phyloP scores from a whole-genome alignment of 1,140 invertebrate species.

The Drosophila willistoni region DNA sequence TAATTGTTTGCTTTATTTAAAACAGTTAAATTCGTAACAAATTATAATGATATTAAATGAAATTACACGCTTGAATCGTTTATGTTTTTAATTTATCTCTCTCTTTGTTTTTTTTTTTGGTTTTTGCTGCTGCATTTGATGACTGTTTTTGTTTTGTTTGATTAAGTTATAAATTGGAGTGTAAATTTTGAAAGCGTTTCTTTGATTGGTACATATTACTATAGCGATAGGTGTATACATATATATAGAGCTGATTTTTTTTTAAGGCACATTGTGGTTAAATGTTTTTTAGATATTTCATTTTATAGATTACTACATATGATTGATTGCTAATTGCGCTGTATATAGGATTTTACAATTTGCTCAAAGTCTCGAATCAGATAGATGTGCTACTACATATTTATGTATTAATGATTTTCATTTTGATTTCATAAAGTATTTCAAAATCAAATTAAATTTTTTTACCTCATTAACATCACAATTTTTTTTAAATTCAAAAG shows the following conservation, averaged over 20 bases:
- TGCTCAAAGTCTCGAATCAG: constrained; percentile 45
- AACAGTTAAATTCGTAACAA: constrained; percentile 62
- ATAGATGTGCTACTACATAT: constrained; percentile 13
- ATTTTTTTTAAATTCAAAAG: not conserved
- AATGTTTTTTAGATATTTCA: constrained; percentile 4
- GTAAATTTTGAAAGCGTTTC: constrained; percentile 4
- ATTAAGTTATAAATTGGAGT: not conserved
- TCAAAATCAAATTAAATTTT: not conserved
- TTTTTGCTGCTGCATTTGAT: not conserved
- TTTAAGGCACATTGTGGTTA: constrained; percentile 69
- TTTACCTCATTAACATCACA: constrained; percentile 2
- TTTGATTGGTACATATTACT: constrained; percentile 13
- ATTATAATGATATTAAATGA: constrained; percentile 12
- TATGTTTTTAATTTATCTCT: not conserved
- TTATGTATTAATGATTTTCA: constrained; percentile 18
- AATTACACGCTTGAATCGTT: not conserved
- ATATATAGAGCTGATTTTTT: constrained; percentile 51
- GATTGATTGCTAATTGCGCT: constrained; percentile 72
- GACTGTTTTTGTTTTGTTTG: not conserved
- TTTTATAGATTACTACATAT: constrained; percentile 25
- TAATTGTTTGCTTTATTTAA: constrained; percentile 56
- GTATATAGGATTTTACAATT: constrained; percentile 33
- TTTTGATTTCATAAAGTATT: not conserved
- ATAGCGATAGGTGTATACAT: constrained; percentile 19
- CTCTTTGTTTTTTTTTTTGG: not conserved